Evolutionary conservation across 1,140 invertebrate species (phyloP), one percentile per base, ranked within the genome.

Genomic region (Drosophila rufa): DNA sequence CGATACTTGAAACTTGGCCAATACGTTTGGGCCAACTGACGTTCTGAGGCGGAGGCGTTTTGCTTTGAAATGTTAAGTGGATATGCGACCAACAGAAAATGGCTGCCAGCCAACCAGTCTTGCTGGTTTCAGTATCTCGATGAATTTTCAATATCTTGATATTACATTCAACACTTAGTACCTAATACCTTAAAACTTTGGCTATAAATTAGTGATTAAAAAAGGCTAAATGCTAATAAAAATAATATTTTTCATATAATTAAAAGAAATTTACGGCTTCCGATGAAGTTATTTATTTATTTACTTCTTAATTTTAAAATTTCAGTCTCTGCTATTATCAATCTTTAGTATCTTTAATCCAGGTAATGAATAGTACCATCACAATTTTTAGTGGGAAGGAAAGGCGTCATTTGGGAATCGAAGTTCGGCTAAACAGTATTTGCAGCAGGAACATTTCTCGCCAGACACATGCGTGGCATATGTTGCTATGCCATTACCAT

Each of bases 1-100:
- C 53, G 76, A 46, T 78, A 79, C 75, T 79, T 79, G 66, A 79
- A 79, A 79, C 75, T 79, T 79, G 67, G 75, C 57, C 75, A 78
- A 69, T 78, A 59, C 69, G 55, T 60, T 50, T 48, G 53, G 51
- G 45, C 64, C 67, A 73, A 42, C 46, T 55, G 48, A 17, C 67
- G 60, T 66, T 45, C 36, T 25, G 27, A 68, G 55, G 60, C 71
- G 38, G 64, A 69, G 75, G 64, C 56, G 62, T 25, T 42, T 60
- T 76, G 75, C 73, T 77, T 77, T 77, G 75, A 77, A 77, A 77
- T 77, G 75, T 55, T 77, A 77, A 77, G 74, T 77, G 64, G 58
- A 33, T 40, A 45, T 56, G 57, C 42, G 19, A 22, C 38, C 58
- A 30, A 36, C 43, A 15, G 30, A 25, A 33, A 75, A 62, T 62